These are phyloP conservation scores for Lepilemur septentrionalis DNA, from an alignment of 2,797 vertebrate genomes.

Conservation along the genomic window DNA sequence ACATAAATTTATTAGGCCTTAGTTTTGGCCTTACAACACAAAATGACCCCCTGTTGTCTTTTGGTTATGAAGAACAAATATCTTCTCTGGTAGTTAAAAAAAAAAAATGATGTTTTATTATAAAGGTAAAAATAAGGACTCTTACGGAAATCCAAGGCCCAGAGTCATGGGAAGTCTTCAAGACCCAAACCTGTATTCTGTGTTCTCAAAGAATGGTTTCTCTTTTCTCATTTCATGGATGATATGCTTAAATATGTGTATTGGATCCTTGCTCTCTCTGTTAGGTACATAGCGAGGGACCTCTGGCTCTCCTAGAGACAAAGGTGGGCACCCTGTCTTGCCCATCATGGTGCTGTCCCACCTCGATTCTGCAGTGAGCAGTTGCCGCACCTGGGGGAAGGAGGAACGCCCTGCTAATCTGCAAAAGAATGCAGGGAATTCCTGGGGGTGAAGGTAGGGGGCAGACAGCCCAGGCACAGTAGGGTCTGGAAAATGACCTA, in stretches of 20 bases:
- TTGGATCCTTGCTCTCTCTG: neutral
- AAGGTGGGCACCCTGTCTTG: too few species aligned
- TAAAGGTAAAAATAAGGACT: neutral
- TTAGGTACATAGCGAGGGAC: too few species aligned
- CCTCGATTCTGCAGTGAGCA: too few species aligned
- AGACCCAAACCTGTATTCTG: neutral
- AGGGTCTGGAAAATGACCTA: too few species aligned
- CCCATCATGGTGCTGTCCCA: too few species aligned
- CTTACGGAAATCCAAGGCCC: neutral
- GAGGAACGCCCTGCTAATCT: too few species aligned
- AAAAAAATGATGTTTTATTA: neutral
- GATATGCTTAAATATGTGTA: neutral
- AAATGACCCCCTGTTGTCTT: neutral
- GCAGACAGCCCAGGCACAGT: too few species aligned
- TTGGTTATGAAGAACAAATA: neutral
- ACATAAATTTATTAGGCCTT: neutral
- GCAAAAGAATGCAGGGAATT: too few species aligned
- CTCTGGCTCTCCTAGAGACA: too few species aligned
- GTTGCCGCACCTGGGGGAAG: too few species aligned
- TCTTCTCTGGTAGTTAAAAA: neutral
- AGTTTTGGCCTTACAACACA: neutral
- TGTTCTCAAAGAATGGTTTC: neutral
- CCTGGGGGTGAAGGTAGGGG: too few species aligned
- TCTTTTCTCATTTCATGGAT: neutral
- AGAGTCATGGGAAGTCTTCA: neutral